These are phyloP conservation scores for Odontamblyopus lacepedii DNA, from an alignment of 2,797 vertebrate genomes.

Conservation along the genomic window DNA sequence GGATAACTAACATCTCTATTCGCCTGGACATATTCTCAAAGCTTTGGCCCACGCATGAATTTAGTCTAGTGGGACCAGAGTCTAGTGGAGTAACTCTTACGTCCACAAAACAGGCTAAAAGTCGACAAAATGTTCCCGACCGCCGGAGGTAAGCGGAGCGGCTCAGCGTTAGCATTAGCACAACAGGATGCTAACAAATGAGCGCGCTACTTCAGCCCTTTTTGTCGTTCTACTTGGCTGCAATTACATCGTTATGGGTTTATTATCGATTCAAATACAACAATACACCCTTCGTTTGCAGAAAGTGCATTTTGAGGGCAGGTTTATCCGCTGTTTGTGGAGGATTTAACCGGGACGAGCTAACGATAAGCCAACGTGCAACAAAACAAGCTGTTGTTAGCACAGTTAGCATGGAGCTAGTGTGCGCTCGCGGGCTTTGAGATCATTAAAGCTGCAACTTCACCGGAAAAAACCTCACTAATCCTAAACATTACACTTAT, in stretches of 20 bases:
- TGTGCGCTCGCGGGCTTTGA: conserved; percentile 45
- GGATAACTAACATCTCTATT: conserved; percentile 60
- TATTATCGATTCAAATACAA: too few relatives aligned
- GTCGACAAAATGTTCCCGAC: conserved; percentile 83
- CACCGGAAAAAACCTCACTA: neutral
- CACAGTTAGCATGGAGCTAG: conserved; percentile 60
- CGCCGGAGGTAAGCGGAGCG: conserved; percentile 77
- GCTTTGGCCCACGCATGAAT: conserved; percentile 68
- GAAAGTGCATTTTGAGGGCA: conserved; percentile 2
- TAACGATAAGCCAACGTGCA: conserved; percentile 64
- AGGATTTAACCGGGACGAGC: conserved; percentile 34
- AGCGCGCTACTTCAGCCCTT: conserved; percentile 16
- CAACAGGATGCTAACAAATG: conserved; percentile 47
- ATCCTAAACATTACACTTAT: neutral
- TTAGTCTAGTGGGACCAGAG: conserved; percentile 45
- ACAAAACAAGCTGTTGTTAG: conserved; percentile 67
- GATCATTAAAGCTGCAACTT: neutral
- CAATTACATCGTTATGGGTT: neutral
- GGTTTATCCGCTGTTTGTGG: conserved; percentile 23
- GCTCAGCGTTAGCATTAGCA: conserved; percentile 62
- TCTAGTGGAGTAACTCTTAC: conserved; percentile 66
- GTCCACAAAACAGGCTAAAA: conserved; percentile 70
- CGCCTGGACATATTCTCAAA: conserved; percentile 26
- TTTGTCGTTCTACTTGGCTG: neutral
- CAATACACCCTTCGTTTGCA: neutral